phyloP scores from a whole-genome alignment of 2,113 vertebrate species.

The Sclerurus mexicanus region DNA sequence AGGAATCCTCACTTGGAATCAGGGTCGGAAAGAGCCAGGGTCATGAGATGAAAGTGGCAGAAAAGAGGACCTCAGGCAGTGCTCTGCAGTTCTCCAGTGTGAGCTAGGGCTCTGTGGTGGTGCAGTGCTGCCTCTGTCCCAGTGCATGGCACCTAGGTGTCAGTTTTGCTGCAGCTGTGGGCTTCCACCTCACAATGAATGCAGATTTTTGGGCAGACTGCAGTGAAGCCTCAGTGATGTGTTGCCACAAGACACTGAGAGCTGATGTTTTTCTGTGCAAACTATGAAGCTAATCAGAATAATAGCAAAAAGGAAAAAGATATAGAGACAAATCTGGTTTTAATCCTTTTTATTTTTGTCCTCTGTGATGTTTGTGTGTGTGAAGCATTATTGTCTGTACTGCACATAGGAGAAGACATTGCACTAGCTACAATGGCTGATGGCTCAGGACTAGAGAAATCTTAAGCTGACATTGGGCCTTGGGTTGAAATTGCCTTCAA shows the following conservation, averaged over 20 bases:
- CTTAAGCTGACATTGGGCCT: neutral
- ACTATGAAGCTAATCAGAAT: neutral
- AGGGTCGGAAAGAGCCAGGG: neutral
- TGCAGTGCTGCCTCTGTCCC: accelerated
- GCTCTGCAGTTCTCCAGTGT: neutral
- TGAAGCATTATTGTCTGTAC: neutral
- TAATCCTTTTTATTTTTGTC: neutral
- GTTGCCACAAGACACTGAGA: neutral
- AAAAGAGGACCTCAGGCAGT: neutral
- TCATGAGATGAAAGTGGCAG: neutral
- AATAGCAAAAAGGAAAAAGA: neutral
- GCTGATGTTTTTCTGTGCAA: neutral
- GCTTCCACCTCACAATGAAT: neutral
- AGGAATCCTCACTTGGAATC: neutral
- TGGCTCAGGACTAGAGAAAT: neutral
- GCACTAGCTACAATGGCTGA: neutral
- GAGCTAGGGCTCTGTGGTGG: neutral
- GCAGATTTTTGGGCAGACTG: neutral
- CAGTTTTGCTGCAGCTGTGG: neutral
- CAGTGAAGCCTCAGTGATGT: neutral
- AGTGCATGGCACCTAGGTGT: too few relatives aligned
- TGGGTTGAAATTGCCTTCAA: neutral
- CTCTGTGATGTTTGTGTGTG: neutral
- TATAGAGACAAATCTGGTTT: neutral
- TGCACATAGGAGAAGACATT: neutral